Evolutionary conservation across 2,888 invertebrate genomes (phyloP).

Genomic region (Exocentrus adspersus): DNA sequence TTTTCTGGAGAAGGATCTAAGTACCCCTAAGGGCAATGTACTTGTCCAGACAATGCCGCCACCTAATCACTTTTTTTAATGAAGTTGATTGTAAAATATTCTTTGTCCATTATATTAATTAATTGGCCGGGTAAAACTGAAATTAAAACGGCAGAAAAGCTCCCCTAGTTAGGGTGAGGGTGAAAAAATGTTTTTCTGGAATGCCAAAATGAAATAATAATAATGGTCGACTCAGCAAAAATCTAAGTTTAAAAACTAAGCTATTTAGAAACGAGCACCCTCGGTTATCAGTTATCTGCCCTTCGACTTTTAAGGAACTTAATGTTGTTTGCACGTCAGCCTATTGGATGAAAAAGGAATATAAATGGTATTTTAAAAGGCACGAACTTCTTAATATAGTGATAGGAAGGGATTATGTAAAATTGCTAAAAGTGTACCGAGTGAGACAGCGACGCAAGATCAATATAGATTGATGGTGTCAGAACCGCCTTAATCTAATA

Average conservation of each 20-base stretch:
- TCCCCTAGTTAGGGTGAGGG: too few species aligned
- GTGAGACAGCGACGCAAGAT: neutral
- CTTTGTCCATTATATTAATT: too few species aligned
- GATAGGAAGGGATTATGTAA: neutral
- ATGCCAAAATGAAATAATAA: neutral
- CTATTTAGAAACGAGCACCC: neutral
- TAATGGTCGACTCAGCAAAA: neutral
- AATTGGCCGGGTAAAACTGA: too few species aligned
- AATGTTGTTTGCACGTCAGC: neutral
- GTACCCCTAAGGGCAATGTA: too few species aligned
- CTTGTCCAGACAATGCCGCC: too few species aligned
- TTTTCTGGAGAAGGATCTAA: too few species aligned
- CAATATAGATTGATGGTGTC: too few species aligned
- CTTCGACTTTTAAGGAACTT: neutral
- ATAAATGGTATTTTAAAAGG: neutral
- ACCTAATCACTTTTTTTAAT: too few species aligned
- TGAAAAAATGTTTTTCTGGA: neutral
- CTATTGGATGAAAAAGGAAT: neutral
- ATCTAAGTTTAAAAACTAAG: neutral
- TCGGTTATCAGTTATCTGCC: neutral
- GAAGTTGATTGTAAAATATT: too few species aligned
- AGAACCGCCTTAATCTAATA: too few species aligned
- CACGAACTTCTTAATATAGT: neutral
- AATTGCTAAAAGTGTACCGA: neutral
- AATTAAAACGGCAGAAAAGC: too few species aligned